Base-by-base conservation (phyloP, 2,888 invertebrate genomes). In the Trissolcus brochymenae region DNA sequence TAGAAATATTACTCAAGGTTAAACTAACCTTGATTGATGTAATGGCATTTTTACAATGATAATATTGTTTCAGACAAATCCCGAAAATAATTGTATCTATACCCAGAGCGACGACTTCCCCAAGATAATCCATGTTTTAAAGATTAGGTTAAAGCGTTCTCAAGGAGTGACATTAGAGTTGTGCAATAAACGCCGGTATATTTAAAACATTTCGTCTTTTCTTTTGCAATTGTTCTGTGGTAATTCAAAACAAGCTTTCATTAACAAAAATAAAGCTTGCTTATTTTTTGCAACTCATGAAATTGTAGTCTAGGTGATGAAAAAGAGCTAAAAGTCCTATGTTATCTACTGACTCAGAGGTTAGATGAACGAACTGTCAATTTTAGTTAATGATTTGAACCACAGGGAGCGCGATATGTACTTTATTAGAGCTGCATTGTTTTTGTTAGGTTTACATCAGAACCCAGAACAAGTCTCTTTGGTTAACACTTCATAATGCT, bases 41-140 rank as follows among this genome's bases (percentile, higher is more conserved):
- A 62, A 94, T 91, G 6, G 94, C 93, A 87, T 92, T 93, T 90
- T 94, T 94, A 90, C 93, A 94, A 89, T 93, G 93, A 84, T 93
- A 92, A 89, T 95, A 94, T 88, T 95, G 93, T 84, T 92, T 93
- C 43, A 94, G 90, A 86, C 95, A 95, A 71, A 94, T 90, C 0
- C 93, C 94, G 77, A 95, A 91, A 83, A 95, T 93, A 35, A 95
- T 86, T 21, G 94, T 91, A 87, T 95, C 95, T 62, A 95, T 91
- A 35, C 95, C 94, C 59, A 95, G 90, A 19, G 94, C 92, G 79
- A 95, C 90, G 55, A 93, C 91, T 91, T 95, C 95, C 29, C 94
- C 93, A 75, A 95, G 86, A 89, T 94, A 94, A 86, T 95, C 95
- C 95, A 95, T 95, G 80, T 81, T 87, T 80, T 83, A 80, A 84